Evolutionary conservation across 92 coral and sea anemone species (phyloP), one percentile per base, ranked within the genome.

Genomic region (Meandrina meandrites): DNA sequence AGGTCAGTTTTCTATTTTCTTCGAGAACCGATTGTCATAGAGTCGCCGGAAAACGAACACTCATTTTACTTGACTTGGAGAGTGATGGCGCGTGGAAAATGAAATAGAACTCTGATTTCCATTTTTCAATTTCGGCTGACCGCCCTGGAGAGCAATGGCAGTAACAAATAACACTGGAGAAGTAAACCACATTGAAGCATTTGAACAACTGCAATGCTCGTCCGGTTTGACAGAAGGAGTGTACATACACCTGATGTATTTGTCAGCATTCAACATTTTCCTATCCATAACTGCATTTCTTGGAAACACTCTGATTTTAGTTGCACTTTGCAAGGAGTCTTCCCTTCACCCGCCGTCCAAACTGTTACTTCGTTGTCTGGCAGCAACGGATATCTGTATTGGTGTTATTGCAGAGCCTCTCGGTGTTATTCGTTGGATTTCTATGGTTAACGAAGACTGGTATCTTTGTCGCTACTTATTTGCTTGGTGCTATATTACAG

Each of bases 291-390:
- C 69, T 24, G 31, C 69, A n/a, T 24, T 62, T 7, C 31, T 62
- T 62, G 31, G 69, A 8, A 62, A 62, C 21, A 62, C 69, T 62
- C 30, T 62, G 1, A 62, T 62, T 24, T n/a, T 24, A 62, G 68
- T 34, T 5, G 84, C 51, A 8, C 69, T 80, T 56, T 47, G 45
- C 50, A 54, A 62, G 31, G 48, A 62, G 42, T 34, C 84, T 31
- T 57, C 84, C 42, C 47, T 56, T 57, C 84, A 62, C 36, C 32
- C 72, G 54, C 84, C 72, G 13, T 80, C 73, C 84, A 80, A 57
- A 62, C 73, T 80, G 50, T 32, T 80, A 24, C 27, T 62, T 62
- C 27, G 69, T 24, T 62, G 69, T 62, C 30, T 62, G 69, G 69
- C 69, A 62, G 9, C 69, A 62, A 62, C 69, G 5, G 69, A 62